Evolutionary conservation across 2,113 vertebrate genomes (phyloP), one percentile per base, ranked within the genome.

Genomic region (Mirza zaza): DNA sequence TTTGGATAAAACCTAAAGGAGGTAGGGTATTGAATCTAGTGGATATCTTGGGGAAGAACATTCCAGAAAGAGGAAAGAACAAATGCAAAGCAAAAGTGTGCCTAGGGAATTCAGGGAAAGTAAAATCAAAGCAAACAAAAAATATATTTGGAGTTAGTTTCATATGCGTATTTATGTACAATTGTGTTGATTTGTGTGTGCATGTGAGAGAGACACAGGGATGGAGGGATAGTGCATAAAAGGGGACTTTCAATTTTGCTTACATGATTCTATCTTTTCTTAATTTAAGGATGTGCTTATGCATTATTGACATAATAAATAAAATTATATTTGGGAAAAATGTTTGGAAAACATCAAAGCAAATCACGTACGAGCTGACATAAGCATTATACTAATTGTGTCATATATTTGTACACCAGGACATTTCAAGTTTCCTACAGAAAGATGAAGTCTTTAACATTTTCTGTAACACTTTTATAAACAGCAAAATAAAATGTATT

Each of bases 51-150:
- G 32, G 6, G 14, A 90, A 73, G 23, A 29, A 55, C 27, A 52
- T 79, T 59, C 10, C 36, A 52, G 14, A 27, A 86, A 90, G 63
- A 55, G 29, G 42, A 50, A 75, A 65, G n/a, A 42, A 20, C 11
- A 95, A 70, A 92, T 6, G 1, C 0, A 77, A 75, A 67, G 17
- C 17, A 50, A 45, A 82, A 39, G 7, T 6, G 27, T 89, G 13
- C 65, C 8, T 57, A 48, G 2, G 2, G 42, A 45, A 39, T 25
- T 73, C n/a, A 76, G 25, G 10, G 4, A n/a, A 86, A 79, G 17
- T 48, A 57, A 91, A 90, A 95, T 57, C 39, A 90, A 77, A 82
- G 29, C 12, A 84, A 68, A 76, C 15, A 90, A 63, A 91, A 91
- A 65, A 48, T 70, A 42, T 34, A 80, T 70, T 82, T 94, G 23